Evolutionary conservation across 2,888 invertebrate species (phyloP).

Genomic region (Ceraclea dissimilis): DNA sequence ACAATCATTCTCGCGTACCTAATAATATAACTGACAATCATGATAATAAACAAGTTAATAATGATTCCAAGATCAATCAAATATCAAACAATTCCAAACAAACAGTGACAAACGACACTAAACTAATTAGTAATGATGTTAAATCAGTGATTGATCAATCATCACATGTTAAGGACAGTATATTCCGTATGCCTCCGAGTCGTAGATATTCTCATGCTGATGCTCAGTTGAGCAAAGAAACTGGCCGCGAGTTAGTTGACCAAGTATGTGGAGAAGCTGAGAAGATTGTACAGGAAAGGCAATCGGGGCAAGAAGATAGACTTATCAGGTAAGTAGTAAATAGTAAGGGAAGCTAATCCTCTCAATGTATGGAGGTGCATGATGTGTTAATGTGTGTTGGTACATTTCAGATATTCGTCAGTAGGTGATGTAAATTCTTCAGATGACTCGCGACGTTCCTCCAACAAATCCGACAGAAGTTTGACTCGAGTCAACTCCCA

Average conservation of each 20-base stretch:
- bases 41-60: background rate
- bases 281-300: conserved; percentile 19
- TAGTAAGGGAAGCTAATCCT: too few species aligned
- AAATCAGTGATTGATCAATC: conserved; percentile 3
- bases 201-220: conserved; percentile 17
- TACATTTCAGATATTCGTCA: conserved; percentile 15
- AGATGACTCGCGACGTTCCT: background rate
- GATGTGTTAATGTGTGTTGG: too few species aligned
- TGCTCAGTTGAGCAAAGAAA: conserved; percentile 15
- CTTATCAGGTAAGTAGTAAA: conserved; percentile 8
- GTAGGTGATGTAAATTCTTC: conserved; percentile 12
- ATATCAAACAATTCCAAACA: conserved; percentile 15
- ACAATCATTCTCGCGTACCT: background rate
- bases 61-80: background rate
- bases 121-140: conserved; percentile 27
- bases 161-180: too few species aligned
- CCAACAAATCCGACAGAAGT: background rate
- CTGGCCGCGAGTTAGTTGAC: conserved; percentile 23
- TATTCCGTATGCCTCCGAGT: background rate
- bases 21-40: conserved; percentile 1
- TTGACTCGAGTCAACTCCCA: conserved; percentile 17
- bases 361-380: too few species aligned
- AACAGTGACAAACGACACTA: conserved; percentile 35
- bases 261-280: conserved; percentile 35
- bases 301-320: background rate